phyloP scores from a whole-genome alignment of 2,888 invertebrate genomes.

The Icerya purchasi region DNA sequence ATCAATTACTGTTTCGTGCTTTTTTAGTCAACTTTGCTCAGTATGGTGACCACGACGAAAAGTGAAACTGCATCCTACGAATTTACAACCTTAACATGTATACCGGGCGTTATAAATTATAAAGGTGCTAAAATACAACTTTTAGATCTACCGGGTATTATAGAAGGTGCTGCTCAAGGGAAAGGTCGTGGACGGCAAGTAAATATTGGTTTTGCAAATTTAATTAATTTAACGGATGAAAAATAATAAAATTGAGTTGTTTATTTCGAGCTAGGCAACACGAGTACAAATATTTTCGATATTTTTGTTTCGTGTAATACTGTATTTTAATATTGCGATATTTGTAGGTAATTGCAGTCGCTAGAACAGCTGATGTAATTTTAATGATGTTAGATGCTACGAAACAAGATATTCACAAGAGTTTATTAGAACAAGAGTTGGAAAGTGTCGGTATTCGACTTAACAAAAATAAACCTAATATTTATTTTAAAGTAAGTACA shows the following conservation, averaged over 20 bases:
- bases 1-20: conserved; percentile 16
- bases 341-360: conserved; percentile 78
- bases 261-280: no score
- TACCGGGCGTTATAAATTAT: conserved; percentile 96
- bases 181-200: conserved; percentile 75
- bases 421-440: conserved; percentile 76
- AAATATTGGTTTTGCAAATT: no score
- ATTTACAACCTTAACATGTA: conserved; percentile 96
- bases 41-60: conserved; percentile 85
- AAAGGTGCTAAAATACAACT: conserved; percentile 96
- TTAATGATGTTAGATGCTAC: conserved; percentile 99
- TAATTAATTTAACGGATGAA: no score
- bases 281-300: no score
- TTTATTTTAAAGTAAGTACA: conserved; percentile 73
- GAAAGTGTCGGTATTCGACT: conserved; percentile 94
- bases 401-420: conserved; percentile 87
- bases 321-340: no score
- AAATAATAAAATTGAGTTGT: no score
- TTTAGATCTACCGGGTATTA: conserved; percentile 95
- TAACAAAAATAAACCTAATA: conserved; percentile 87
- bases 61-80: conserved; percentile 95
- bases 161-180: conserved; percentile 94
- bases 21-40: conserved; percentile 72
- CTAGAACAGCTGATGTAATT: conserved; percentile 89
- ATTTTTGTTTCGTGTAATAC: no score